phyloP scores from a whole-genome alignment of 2,797 vertebrate genomes.

The Rhadinocentrus ornatus region DNA sequence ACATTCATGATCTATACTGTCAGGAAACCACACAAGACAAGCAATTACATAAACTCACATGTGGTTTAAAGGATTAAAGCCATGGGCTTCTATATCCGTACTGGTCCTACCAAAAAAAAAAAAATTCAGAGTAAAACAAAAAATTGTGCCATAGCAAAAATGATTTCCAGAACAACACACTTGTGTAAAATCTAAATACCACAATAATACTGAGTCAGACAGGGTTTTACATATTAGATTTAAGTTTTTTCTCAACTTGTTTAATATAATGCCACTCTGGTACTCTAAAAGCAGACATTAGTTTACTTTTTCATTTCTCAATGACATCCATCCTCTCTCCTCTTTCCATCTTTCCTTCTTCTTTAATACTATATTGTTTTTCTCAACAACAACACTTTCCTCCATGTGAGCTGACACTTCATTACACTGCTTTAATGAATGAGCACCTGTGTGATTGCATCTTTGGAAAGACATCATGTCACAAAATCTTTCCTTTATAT shows the following conservation, averaged over 20 bases:
- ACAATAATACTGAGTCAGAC: background rate
- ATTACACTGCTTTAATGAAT: slow-evolving; percentile 66
- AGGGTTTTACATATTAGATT: background rate
- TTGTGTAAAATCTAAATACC: background rate
- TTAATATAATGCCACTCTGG: slow-evolving; percentile 18
- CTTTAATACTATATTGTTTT: slow-evolving; percentile 19
- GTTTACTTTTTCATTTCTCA: slow-evolving; percentile 21
- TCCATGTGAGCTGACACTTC: slow-evolving; percentile 35
- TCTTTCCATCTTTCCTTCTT: background rate
- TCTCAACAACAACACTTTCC: too few relatives aligned
- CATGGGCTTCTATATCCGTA: too few relatives aligned
- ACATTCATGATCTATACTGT: slow-evolving; percentile 8
- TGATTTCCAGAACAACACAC: background rate
- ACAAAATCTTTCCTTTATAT: slow-evolving; percentile 73
- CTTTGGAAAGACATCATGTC: slow-evolving; percentile 74
- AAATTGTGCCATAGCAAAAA: background rate
- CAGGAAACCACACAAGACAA: slow-evolving; percentile 16
- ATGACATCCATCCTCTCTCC: slow-evolving; percentile 12
- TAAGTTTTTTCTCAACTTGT: background rate
- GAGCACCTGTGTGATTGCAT: slow-evolving; percentile 66
- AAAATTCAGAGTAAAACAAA: background rate
- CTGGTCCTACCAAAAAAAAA: too few relatives aligned
- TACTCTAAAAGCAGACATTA: slow-evolving; percentile 11
- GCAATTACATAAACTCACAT: slow-evolving; percentile 25
- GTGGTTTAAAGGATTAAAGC: slow-evolving; percentile 16